phyloP scores from a whole-genome alignment of 2,888 invertebrate species.

The Trissolcus brochymenae region DNA sequence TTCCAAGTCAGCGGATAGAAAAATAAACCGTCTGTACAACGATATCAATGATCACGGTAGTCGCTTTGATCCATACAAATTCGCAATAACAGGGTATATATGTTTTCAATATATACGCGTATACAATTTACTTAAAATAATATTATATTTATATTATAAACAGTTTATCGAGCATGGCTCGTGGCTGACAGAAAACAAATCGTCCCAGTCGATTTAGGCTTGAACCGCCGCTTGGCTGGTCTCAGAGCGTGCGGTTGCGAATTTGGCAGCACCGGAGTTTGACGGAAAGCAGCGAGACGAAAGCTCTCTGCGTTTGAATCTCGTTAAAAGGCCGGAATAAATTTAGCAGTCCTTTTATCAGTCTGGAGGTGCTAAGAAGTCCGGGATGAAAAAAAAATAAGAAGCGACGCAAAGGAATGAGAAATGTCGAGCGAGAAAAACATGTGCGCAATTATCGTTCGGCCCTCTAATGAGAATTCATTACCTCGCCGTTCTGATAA shows the following conservation, averaged over 20 bases:
- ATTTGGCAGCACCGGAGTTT: conserved; percentile 8
- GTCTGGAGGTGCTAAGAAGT: neutral
- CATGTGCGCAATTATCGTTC: conserved; percentile 24
- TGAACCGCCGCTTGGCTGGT: too few relatives aligned
- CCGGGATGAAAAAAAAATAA: neutral
- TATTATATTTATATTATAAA: conserved; percentile 4
- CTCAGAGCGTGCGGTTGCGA: neutral
- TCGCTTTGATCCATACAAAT: conserved; percentile 26
- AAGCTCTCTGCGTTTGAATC: conserved; percentile 1
- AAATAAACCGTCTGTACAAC: conserved; percentile 30
- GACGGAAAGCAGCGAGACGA: conserved; percentile 21
- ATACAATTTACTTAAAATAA: conserved; percentile 3
- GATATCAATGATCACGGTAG: conserved; percentile 26
- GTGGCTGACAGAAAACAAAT: neutral
- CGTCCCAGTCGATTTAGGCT: neutral
- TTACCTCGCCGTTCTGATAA: conserved; percentile 16
- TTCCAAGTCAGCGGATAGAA: conserved; percentile 12
- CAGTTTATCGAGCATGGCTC: neutral
- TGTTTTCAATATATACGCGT: conserved; percentile 9
- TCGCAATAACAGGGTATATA: conserved; percentile 7
- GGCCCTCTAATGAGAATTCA: conserved; percentile 25
- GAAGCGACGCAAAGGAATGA: conserved; percentile 1
- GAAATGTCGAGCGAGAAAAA: conserved; percentile 5
- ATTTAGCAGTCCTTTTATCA: conserved; percentile 20
- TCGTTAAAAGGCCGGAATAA: conserved; percentile 12